These are phyloP conservation scores for Mungos mungo DNA, from an alignment of 2,113 vertebrate species.

Conservation along the genomic window DNA sequence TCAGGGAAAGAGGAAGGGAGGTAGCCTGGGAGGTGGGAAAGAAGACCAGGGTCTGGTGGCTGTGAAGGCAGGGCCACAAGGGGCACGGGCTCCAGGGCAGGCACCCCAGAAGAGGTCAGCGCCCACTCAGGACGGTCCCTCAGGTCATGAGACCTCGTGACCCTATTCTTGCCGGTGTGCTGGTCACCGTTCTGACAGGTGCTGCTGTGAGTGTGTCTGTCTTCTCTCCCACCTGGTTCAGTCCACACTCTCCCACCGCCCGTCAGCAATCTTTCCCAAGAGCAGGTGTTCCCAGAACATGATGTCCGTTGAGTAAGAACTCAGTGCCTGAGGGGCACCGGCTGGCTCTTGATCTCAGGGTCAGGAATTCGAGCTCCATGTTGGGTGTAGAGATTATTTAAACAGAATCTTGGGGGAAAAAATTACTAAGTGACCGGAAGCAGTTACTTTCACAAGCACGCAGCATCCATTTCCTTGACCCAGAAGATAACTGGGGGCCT, in stretches of 20 bases:
- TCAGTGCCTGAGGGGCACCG: background rate
- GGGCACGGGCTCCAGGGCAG: background rate
- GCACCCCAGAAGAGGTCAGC: background rate
- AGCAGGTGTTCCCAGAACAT: no score
- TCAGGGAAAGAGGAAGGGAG: background rate
- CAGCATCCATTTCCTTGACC: background rate
- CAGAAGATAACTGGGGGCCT: background rate
- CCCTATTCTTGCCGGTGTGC: fast-evolving
- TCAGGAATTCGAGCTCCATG: background rate
- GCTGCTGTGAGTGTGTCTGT: background rate
- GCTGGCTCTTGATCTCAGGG: background rate
- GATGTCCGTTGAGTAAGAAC: fast-evolving
- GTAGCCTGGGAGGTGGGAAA: background rate
- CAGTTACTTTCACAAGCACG: background rate
- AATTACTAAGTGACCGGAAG: background rate
- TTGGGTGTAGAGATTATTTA: background rate
- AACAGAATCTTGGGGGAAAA: no score
- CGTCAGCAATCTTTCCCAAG: background rate
- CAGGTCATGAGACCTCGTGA: background rate
- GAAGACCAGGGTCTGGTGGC: background rate
- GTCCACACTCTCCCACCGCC: no score
- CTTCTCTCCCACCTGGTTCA: background rate
- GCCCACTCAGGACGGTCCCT: background rate
- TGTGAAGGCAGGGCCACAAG: no score
- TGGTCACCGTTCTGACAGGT: background rate